Base-by-base conservation (phyloP, 2,113 vertebrate genomes). In the Micromys minutus region DNA sequence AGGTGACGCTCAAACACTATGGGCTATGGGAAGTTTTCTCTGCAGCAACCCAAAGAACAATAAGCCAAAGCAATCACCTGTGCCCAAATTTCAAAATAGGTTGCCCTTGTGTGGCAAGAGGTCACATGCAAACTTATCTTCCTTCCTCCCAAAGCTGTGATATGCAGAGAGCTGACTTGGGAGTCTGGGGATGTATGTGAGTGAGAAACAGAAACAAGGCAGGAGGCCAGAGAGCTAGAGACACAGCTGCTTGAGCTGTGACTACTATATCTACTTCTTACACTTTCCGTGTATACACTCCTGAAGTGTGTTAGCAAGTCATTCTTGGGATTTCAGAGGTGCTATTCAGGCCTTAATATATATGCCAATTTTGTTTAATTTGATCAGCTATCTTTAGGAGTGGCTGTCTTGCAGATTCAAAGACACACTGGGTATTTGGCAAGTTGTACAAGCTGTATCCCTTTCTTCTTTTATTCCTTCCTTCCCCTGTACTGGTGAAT, bases 21-120 rank as follows among this genome's bases (percentile, higher is more conserved):
- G 0, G 21, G 29, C 80, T 31, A 0, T 10, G 0, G 21, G 29
- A 15, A 76, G 5, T 29, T 34, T 22, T n/a, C 26, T 52, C 21
- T 8, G 2, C 7, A 21, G 31, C 5, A 2, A 19, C 0, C 0
- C 69, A 21, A 26, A 72, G 55, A 9, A 75, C 9, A 5, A 11
- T 16, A 24, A 11, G 17, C 15, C 52, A 61, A 65, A 9, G 3
- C n/a, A 61, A 47, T 84, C 12, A 21, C 67, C 57, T 63, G 16
- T 31, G 29, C 16, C 12, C 21, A 19, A 34, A 36, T 72, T 63
- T 57, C 31, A 71, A 2, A 75, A 4, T 17, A 59, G 9, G 8
- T 34, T 65, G 1, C 42, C 55, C 7, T 83, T 21, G 26, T n/a
- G 42, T 34, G 16, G 21, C 45, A 87, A 45, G 31, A 71, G 7